Conservation (phyloP, 2,797 vertebrate species). For the Danio jaintianensis region DNA sequence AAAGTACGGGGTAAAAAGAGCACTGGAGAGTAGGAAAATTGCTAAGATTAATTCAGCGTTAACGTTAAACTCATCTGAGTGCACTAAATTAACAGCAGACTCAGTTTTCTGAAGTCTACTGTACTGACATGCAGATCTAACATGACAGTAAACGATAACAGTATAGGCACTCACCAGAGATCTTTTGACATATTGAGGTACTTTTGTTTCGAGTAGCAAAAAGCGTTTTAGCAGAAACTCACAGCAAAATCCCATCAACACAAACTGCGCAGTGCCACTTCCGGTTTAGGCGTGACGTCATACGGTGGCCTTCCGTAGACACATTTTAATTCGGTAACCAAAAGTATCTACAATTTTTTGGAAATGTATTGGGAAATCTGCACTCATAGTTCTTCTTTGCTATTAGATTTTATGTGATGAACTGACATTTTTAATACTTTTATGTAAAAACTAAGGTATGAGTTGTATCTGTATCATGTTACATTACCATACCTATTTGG, state of each 20-base stretch:
- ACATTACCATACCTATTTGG: no score
- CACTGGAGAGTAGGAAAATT: no score
- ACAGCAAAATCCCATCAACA: neutral
- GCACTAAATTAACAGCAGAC: neutral
- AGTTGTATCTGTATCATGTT: no score
- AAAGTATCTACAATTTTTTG: no score
- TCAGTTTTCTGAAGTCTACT: neutral
- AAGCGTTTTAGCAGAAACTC: neutral
- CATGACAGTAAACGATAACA: neutral
- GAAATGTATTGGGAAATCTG: no score
- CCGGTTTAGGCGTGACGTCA: conserved; percentile 46
- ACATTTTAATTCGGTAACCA: neutral
- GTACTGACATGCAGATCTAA: neutral
- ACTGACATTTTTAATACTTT: no score
- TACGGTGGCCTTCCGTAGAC: conserved; percentile 21
- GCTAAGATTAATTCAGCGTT: neutral
- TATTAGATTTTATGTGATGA: no score
- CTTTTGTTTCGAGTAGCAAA: neutral
- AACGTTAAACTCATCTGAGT: neutral
- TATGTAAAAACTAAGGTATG: no score
- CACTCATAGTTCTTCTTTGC: no score
- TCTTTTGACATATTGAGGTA: conserved; percentile 47
- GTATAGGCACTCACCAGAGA: conserved; percentile 45
- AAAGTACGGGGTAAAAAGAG: neutral
- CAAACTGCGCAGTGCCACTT: neutral